phyloP scores from a whole-genome alignment of 2,113 vertebrate species.

The Paedocypris sp. region DNA sequence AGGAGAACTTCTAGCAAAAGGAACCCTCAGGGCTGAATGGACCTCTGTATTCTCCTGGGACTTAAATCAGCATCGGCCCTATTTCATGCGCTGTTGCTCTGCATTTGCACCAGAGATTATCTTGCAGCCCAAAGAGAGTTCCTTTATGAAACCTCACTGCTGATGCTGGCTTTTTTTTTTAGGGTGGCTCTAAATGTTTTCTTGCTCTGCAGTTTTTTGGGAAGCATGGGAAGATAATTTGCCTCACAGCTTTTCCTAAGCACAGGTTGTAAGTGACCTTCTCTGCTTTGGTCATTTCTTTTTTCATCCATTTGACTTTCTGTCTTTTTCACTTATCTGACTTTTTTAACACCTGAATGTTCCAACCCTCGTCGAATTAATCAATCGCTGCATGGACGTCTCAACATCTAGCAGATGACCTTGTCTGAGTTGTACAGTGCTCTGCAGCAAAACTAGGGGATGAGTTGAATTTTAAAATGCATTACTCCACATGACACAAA shows the following conservation, averaged over 20 bases:
- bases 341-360: too few relatives aligned
- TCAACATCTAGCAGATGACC: too few relatives aligned
- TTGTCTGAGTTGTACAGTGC: slow-evolving; percentile 17
- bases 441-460: slow-evolving; percentile 52
- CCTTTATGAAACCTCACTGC: not conserved
- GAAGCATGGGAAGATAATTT: too few relatives aligned
- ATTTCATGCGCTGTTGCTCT: not conserved
- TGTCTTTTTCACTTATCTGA: too few relatives aligned
- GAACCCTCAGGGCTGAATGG: slow-evolving; percentile 3
- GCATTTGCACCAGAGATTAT: not conserved
- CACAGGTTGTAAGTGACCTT: too few relatives aligned
- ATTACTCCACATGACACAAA: slow-evolving; percentile 31
- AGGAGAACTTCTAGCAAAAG: not conserved
- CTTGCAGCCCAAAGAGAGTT: not conserved
- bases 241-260: too few relatives aligned
- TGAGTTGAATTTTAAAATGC: slow-evolving; percentile 44
- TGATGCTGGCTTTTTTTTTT: not conserved
- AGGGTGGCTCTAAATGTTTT: too few relatives aligned
- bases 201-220: too few relatives aligned
- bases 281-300: too few relatives aligned
- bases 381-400: too few relatives aligned
- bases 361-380: too few relatives aligned
- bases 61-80: slow-evolving; percentile 24
- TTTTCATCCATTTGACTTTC: too few relatives aligned
- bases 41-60: not conserved